phyloP scores from a whole-genome alignment of 2,797 vertebrate species.

The Hyperoplus lanceolatus region DNA sequence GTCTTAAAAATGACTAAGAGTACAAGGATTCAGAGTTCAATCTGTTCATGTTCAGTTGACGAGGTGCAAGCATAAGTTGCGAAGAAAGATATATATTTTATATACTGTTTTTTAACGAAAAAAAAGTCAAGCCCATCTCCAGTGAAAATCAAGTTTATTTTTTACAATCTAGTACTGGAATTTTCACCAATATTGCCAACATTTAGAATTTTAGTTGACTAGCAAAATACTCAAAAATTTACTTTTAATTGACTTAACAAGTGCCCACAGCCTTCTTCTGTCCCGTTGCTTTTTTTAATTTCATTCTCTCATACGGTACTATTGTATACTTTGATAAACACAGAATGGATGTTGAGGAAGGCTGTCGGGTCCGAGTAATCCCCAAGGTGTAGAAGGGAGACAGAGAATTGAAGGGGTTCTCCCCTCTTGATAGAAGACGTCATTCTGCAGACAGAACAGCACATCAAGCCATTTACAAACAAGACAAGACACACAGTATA shows the following conservation, averaged over 20 bases:
- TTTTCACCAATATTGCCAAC: neutral
- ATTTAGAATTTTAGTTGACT: neutral
- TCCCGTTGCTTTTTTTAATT: neutral
- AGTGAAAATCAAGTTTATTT: neutral
- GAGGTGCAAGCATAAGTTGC: neutral
- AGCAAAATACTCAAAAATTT: neutral
- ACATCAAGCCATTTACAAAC: slow-evolving; percentile 37
- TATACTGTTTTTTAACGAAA: neutral
- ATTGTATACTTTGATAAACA: slow-evolving; percentile 17
- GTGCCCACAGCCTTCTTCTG: neutral
- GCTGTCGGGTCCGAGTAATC: slow-evolving; percentile 34
- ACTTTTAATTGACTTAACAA: slow-evolving; percentile 5
- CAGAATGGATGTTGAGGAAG: slow-evolving; percentile 32
- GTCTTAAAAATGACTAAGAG: neutral
- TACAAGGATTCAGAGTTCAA: neutral
- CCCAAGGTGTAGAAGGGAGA: slow-evolving; percentile 6
- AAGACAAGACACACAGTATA: neutral
- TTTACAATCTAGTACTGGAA: neutral
- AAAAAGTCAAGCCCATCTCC: neutral
- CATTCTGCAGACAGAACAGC: slow-evolving; percentile 33
- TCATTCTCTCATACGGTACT: neutral
- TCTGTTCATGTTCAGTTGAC: neutral
- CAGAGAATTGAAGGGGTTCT: slow-evolving; percentile 17
- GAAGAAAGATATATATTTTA: neutral
- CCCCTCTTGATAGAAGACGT: slow-evolving; percentile 16